These are phyloP conservation scores for Otocyon megalotis DNA, from an alignment of 2,113 vertebrate genomes.

Conservation along the genomic window DNA sequence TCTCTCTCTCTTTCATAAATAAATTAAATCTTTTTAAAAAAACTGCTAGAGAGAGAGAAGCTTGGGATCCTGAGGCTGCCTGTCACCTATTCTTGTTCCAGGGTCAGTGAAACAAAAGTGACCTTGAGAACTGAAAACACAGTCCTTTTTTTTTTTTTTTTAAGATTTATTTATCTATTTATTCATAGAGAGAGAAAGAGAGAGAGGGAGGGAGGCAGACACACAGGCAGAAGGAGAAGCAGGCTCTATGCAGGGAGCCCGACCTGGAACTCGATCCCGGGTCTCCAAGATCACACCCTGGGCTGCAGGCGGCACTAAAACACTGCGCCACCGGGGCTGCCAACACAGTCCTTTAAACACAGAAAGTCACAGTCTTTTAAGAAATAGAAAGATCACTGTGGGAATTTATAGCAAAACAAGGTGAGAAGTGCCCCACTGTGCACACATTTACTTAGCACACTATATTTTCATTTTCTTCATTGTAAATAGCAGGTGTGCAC, in stretches of 20 bases:
- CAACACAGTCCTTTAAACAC: neutral
- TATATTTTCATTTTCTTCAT: neutral
- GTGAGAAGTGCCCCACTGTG: neutral
- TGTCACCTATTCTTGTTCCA: neutral
- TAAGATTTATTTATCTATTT: too few species aligned
- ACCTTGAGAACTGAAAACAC: neutral
- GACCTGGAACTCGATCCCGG: too few species aligned
- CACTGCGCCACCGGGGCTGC: too few species aligned
- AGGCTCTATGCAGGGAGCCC: too few species aligned
- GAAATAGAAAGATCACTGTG: neutral
- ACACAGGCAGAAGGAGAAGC: too few species aligned
- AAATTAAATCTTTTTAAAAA: neutral
- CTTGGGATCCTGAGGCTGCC: neutral
- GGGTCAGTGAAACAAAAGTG: neutral
- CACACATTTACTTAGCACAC: neutral
- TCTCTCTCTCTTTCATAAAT: neutral
- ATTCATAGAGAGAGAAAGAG: too few species aligned
- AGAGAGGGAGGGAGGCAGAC: too few species aligned
- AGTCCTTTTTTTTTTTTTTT: neutral
- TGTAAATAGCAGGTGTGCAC: neutral
- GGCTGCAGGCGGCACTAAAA: too few species aligned
- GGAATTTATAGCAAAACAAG: neutral
- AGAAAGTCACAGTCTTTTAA: conserved; percentile 4
- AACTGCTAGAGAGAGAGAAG: neutral
- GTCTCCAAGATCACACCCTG: too few species aligned